These are phyloP conservation scores for Lemur catta DNA, from an alignment of 2,797 vertebrate genomes.

Conservation along the genomic window DNA sequence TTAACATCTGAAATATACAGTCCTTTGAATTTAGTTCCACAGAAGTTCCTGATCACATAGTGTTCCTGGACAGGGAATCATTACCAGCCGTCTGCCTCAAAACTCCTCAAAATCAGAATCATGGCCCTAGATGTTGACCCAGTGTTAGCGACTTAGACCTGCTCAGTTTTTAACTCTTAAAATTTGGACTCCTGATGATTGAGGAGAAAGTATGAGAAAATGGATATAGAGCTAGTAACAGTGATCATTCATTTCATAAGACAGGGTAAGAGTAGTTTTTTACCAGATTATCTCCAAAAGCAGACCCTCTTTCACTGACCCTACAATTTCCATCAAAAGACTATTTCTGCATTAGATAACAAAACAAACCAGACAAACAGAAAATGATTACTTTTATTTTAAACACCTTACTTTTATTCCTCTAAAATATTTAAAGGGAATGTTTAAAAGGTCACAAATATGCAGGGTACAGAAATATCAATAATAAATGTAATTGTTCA, in stretches of 20 bases:
- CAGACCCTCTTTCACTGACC: neutral
- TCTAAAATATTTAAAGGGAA: neutral
- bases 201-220: neutral
- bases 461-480: neutral
- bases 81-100: neutral
- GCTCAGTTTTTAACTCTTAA: neutral
- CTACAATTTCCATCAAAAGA: neutral
- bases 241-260: neutral
- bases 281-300: neutral
- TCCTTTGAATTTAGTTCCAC: neutral
- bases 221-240: neutral
- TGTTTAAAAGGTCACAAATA: constrained; percentile 8
- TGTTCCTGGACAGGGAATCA: neutral
- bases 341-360: neutral
- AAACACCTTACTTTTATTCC: neutral
- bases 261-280: neutral
- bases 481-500: neutral
- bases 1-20: neutral
- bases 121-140: neutral
- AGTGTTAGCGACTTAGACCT: neutral
- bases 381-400: neutral
- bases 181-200: neutral
- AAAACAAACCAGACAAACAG: neutral
- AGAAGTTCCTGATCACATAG: neutral
- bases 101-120: neutral